Conservation (phyloP, 2,888 invertebrate genomes). For the Terebella lapidaria region DNA sequence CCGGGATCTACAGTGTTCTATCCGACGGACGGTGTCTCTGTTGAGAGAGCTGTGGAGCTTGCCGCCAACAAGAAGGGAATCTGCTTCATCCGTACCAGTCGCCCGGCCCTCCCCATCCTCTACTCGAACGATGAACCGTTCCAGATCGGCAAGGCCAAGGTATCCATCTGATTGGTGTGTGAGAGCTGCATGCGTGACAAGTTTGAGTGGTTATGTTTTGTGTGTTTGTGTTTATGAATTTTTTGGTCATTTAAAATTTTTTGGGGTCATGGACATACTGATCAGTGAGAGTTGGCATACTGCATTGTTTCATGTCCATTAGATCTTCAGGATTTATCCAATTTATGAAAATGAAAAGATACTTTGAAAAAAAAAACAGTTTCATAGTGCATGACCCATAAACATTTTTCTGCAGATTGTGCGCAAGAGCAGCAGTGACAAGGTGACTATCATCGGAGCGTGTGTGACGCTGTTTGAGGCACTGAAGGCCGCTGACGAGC, state of each 20-base stretch:
- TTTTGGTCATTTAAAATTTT: not conserved
- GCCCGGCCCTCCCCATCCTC: conserved; percentile 81
- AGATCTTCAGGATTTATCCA: no score
- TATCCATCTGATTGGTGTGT: no score
- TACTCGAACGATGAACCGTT: conserved; percentile 82
- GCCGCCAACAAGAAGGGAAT: conserved; percentile 92
- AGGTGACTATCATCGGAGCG: conserved; percentile 82
- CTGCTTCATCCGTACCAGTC: conserved; percentile 91
- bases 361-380: no score
- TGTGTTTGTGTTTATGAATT: no score
- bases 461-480: conserved; percentile 93
- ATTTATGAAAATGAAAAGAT: no score
- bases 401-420: conserved; percentile 65
- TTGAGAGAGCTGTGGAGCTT: conserved; percentile 89
- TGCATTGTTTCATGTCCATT: no score
- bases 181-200: no score
- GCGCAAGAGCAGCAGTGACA: conserved; percentile 70
- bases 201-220: no score
- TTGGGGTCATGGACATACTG: no score
- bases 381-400: no score
- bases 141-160: conserved; percentile 62
- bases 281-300: no score
- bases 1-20: conserved; percentile 70
- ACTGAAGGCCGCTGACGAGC: conserved; percentile 72
- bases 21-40: conserved; percentile 84